These are phyloP conservation scores for Eugnorisma glareosa DNA, from an alignment of 2,888 invertebrate genomes.

Conservation along the genomic window DNA sequence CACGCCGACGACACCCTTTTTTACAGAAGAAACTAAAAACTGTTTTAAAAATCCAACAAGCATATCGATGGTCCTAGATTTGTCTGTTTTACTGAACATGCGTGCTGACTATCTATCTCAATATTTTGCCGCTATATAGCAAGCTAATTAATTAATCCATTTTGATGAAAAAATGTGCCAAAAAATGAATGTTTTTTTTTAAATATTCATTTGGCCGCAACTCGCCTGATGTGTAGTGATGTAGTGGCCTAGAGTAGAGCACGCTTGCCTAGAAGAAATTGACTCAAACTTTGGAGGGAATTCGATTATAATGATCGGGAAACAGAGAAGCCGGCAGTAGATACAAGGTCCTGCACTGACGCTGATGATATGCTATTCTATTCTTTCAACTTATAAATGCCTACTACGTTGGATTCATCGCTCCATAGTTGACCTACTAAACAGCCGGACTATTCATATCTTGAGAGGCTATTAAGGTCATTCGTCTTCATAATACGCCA, in stretches of 20 bases:
- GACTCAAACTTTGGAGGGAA: too few relatives aligned
- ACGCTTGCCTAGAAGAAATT: too few relatives aligned
- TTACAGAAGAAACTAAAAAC: neutral
- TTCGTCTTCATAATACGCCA: constrained; percentile 47
- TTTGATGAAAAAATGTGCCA: neutral
- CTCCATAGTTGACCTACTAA: constrained; percentile 38
- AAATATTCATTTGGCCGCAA: too few relatives aligned
- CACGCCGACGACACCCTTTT: neutral
- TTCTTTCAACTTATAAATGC: neutral
- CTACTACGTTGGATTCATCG: neutral
- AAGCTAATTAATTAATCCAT: neutral
- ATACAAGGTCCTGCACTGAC: too few relatives aligned
- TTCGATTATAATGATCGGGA: too few relatives aligned
- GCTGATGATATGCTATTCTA: too few relatives aligned
- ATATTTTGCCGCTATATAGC: neutral
- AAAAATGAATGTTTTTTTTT: too few relatives aligned
- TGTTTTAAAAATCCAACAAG: neutral
- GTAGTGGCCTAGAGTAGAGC: too few relatives aligned
- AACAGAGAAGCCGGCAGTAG: too few relatives aligned
- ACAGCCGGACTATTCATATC: constrained; percentile 35
- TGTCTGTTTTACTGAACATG: neutral
- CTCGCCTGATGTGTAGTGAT: too few relatives aligned
- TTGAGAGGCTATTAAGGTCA: constrained; percentile 30
- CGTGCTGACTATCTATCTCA: neutral
- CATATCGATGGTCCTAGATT: neutral